Percentiles rank a stretch among this genome's conserved stretches.
Conservation (phyloP, 2,797 vertebrate species). For the Holocentrus rufus region DNA sequence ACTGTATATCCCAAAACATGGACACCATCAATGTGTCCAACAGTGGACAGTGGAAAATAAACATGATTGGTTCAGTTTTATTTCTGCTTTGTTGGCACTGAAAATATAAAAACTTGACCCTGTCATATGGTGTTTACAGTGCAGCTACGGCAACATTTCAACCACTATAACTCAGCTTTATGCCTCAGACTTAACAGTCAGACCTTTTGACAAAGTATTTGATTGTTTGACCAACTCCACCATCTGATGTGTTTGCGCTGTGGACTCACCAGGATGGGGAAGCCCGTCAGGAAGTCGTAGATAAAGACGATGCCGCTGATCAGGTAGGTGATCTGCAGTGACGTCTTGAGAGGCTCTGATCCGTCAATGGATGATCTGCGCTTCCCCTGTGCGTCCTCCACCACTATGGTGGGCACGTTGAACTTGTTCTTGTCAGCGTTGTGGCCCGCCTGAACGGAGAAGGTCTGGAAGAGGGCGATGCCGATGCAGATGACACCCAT, state of each 20-base stretch:
- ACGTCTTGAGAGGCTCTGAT: constrained; percentile 90
- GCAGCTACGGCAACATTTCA: too few species aligned
- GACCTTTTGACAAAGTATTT: too few species aligned
- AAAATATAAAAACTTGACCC: too few species aligned
- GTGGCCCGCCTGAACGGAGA: constrained; percentile 85
- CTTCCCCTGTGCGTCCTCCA: constrained; percentile 94
- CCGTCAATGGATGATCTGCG: constrained; percentile 93
- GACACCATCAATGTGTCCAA: too few species aligned
- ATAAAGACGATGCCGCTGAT: constrained; percentile 92
- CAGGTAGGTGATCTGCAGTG: constrained; percentile 92
- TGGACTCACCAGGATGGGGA: constrained; percentile 92
- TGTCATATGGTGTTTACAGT: too few species aligned
- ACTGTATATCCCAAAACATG: too few species aligned
- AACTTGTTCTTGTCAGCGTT: constrained; percentile 86
- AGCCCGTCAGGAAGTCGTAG: constrained; percentile 93
- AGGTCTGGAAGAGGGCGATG: constrained; percentile 93
- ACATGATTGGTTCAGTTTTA: too few species aligned
- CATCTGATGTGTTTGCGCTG: not conserved
- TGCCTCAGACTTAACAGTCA: too few species aligned
- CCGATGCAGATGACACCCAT: constrained; percentile 91
- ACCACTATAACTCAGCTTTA: too few species aligned
- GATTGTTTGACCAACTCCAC: not conserved
- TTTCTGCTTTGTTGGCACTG: too few species aligned
- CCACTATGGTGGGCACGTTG: constrained; percentile 93
- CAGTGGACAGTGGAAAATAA: too few species aligned